Evolutionary conservation across 2,113 vertebrate genomes (phyloP).

Genomic region (Anas platyrhynchos): DNA sequence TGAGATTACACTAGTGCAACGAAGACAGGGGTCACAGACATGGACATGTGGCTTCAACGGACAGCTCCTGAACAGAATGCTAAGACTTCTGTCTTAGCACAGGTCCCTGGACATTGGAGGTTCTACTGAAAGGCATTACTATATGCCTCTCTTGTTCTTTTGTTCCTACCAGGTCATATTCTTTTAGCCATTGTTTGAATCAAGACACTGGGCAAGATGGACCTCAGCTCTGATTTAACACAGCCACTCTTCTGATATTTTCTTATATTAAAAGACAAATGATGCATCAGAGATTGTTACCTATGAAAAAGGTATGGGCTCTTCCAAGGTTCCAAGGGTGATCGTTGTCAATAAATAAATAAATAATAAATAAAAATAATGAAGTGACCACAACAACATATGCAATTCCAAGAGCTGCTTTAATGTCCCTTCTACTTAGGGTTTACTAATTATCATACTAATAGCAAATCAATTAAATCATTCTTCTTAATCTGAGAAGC

Average conservation of each 20-base stretch:
- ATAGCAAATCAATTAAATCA: slow-evolving; percentile 2
- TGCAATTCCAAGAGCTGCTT: not conserved
- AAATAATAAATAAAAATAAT: not conserved
- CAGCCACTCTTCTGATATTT: not conserved
- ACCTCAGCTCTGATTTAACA: not conserved
- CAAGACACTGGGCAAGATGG: not conserved
- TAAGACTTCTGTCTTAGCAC: not conserved
- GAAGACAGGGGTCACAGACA: not conserved
- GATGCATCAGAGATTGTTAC: not conserved
- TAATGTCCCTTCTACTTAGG: not conserved
- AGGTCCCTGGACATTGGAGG: not conserved
- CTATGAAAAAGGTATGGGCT: not conserved
- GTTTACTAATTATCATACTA: slow-evolving; percentile 10
- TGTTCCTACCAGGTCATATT: not conserved
- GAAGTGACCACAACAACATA: not conserved
- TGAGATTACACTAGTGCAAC: not conserved
- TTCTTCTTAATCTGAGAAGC: slow-evolving; percentile 21
- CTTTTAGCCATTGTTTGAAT: not conserved
- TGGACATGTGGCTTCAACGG: not conserved
- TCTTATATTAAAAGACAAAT: not conserved
- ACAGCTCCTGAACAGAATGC: not conserved
- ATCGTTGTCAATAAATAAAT: not conserved
- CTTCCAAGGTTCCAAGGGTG: not conserved
- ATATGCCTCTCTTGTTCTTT: not conserved
- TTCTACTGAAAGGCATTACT: not conserved